Evolutionary conservation across 1,140 invertebrate genomes (phyloP), one percentile per base, ranked within the genome.

Genomic region (Drosophila ficusphila): DNA sequence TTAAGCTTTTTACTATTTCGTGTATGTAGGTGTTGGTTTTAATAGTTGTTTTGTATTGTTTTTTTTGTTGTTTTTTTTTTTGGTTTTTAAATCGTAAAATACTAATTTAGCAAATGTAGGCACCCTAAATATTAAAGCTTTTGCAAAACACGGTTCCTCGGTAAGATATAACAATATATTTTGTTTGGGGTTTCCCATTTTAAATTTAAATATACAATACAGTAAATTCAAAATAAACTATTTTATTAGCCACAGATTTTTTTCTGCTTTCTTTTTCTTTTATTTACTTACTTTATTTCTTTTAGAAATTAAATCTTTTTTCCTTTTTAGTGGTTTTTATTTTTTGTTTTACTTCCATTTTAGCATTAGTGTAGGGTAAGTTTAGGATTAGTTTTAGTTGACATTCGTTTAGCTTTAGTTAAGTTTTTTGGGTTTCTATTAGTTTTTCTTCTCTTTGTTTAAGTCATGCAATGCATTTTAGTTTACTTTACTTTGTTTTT

Each of bases 111-210:
- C 90, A 90, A 90, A 90, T 90, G 85, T 90, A 90, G 90, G 90
- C 90, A 90, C 90, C 90, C 85, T 90, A 90, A 90, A 90, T 90
- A 78, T 90, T 90, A 90, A 90, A 90, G 90, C 90, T 90, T 90
- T 90, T 89, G 89, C 90, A 90, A 90, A 90, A 90, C 90, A 90
- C 89, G 83, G 76, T 88, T 90, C 75, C 79, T 89, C 82, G 79
- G 71, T 90, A 74, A 90, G 74, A 83, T 79, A 88, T 77, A 88
- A 90, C 82, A 90, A 90, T 89, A 77, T 83, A 75, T 34, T 65
- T 62, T 56, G 38, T 51, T 56, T 54, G 47, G 36, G 38, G 11
- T 49, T 42, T 14, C 33, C 21, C 27, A 9, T 42, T 52, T 71
- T 60, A 29, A 74, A 85, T 81, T 88, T 81, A 81, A 81, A 77